Conservation (phyloP, 1,140 invertebrate species). For the Andricus grossulariae region DNA sequence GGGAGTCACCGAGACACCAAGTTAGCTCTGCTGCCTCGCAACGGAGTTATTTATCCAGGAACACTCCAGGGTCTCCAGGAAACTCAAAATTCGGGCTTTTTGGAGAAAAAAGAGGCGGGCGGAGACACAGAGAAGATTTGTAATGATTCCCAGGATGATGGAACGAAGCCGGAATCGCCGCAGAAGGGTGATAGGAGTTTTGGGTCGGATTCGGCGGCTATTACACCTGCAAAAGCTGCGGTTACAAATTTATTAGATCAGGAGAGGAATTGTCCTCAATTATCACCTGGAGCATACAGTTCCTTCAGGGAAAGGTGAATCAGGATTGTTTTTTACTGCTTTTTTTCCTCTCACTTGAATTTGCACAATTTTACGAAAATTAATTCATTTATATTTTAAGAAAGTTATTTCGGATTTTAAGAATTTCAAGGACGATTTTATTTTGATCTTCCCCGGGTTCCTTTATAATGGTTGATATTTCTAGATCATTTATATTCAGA, state of each 20-base stretch:
- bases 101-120: not conserved
- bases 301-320: constrained; percentile 81
- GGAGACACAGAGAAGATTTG: not conserved
- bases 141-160: not conserved
- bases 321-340: not conserved
- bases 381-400: too few relatives aligned
- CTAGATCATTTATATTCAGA: too few relatives aligned
- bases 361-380: not conserved
- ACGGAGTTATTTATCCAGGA: constrained; percentile 65
- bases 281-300: constrained; percentile 64
- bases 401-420: too few relatives aligned
- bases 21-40: constrained; percentile 78
- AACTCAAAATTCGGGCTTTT: constrained; percentile 42
- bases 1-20: constrained; percentile 91
- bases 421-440: too few relatives aligned
- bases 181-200: constrained; percentile 2
- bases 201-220: constrained; percentile 82
- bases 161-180: not conserved
- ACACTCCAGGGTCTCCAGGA: constrained; percentile 50
- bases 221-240: constrained; percentile 74
- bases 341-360: not conserved
- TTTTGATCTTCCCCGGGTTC: too few relatives aligned
- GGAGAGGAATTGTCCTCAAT: constrained; percentile 68
- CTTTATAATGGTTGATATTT: too few relatives aligned
- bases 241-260: constrained; percentile 59